phyloP scores from a whole-genome alignment of 2,888 invertebrate genomes.

The Tetheella fluctuosa region DNA sequence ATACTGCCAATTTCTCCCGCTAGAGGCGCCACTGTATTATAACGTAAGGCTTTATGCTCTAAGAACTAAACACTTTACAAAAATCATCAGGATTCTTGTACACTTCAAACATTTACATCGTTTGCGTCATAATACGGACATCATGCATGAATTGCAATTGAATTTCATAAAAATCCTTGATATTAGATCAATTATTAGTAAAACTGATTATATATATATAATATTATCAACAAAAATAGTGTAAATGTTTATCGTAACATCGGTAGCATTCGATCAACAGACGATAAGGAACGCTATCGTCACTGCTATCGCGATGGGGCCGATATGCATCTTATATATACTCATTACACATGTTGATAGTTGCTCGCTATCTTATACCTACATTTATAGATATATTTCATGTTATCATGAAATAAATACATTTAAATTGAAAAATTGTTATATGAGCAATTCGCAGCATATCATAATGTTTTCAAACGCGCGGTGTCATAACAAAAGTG shows the following conservation, averaged over 20 bases:
- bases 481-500: too few relatives aligned
- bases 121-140: too few relatives aligned
- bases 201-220: constrained; percentile 12
- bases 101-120: too few relatives aligned
- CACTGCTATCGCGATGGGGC: not conserved
- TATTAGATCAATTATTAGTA: constrained; percentile 4
- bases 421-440: not conserved
- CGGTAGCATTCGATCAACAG: constrained; percentile 14
- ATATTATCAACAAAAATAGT: constrained; percentile 10
- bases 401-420: not conserved
- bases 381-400: not conserved
- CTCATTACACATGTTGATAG: constrained; percentile 8
- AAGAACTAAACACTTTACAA: too few relatives aligned
- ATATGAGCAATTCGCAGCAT: too few relatives aligned
- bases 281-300: not conserved
- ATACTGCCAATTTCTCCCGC: too few relatives aligned
- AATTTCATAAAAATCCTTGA: not conserved
- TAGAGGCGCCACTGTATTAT: too few relatives aligned
- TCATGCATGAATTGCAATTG: too few relatives aligned
- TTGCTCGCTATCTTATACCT: not conserved
- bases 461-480: too few relatives aligned
- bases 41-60: too few relatives aligned
- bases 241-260: constrained; percentile 16
- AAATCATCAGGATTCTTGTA: too few relatives aligned
- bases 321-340: constrained; percentile 1